phyloP scores from a whole-genome alignment of 2,888 invertebrate genomes.

The Anagyrus pseudococci region DNA sequence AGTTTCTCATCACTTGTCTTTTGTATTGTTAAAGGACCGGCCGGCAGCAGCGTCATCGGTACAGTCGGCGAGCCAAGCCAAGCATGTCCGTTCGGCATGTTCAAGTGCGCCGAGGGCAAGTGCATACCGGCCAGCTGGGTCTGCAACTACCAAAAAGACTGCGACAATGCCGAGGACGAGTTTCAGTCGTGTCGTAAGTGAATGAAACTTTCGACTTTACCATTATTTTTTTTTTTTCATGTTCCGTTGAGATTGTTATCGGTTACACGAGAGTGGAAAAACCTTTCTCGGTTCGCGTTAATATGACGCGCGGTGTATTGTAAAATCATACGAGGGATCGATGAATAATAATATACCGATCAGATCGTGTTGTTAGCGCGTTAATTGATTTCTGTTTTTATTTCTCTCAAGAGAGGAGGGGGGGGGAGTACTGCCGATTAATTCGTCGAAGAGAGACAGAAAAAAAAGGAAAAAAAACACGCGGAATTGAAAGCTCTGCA shows the following conservation, averaged over 20 bases:
- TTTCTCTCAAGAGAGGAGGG: too few species aligned
- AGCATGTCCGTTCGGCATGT: slow-evolving; percentile 76
- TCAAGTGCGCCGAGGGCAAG: slow-evolving; percentile 84
- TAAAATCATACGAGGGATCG: too few species aligned
- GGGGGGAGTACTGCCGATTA: too few species aligned
- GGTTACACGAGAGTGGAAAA: background rate
- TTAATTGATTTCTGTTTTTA: too few species aligned
- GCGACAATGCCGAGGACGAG: slow-evolving; percentile 91
- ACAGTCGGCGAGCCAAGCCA: slow-evolving; percentile 15
- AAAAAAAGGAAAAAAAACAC: too few species aligned
- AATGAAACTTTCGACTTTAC: too few species aligned
- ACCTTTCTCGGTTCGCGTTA: background rate
- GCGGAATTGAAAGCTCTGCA: too few species aligned
- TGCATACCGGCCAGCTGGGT: slow-evolving; percentile 87
- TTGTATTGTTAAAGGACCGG: background rate
- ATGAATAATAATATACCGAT: too few species aligned
- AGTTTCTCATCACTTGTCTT: too few species aligned
- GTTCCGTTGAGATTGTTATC: too few species aligned
- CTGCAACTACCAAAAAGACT: slow-evolving; percentile 94
- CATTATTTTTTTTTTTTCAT: background rate
- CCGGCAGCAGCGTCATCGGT: slow-evolving; percentile 20
- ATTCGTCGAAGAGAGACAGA: too few species aligned
- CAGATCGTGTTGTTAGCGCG: too few species aligned
- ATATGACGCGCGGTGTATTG: background rate
- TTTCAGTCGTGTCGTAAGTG: slow-evolving; percentile 91